A percentile compares a stretch with the other conserved stretches of the same genome.
Evolutionary conservation across 2,888 invertebrate genomes (phyloP).

Genomic region (Sipha maydis): DNA sequence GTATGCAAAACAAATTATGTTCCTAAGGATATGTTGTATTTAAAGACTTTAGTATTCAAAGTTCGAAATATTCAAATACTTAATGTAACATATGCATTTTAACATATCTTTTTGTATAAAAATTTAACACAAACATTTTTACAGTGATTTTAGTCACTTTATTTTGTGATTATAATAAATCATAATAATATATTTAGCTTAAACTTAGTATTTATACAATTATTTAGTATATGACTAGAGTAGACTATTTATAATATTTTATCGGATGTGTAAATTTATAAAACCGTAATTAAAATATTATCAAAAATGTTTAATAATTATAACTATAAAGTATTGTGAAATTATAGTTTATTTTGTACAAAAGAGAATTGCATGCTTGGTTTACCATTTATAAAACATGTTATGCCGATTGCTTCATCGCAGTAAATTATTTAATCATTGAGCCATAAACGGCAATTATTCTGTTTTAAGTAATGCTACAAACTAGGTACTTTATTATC

Average conservation of each 20-base stretch:
- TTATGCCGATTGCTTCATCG: slow-evolving; percentile 36
- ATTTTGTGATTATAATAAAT: too few relatives aligned
- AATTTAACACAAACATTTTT: too few relatives aligned
- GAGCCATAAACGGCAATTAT: slow-evolving; percentile 15
- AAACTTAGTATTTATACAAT: too few relatives aligned
- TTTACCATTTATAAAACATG: slow-evolving; percentile 42
- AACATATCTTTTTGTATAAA: too few relatives aligned
- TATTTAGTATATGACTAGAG: not conserved
- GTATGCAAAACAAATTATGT: too few relatives aligned
- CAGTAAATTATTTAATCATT: slow-evolving; percentile 10
- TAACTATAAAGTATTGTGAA: slow-evolving; percentile 16
- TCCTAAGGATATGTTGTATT: too few relatives aligned
- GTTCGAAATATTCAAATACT: too few relatives aligned
- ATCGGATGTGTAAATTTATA: not conserved
- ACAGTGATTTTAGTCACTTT: too few relatives aligned
- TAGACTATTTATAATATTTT: not conserved
- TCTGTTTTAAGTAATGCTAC: not conserved
- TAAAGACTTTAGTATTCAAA: too few relatives aligned
- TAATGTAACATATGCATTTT: too few relatives aligned
- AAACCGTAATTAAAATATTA: slow-evolving; percentile 3
- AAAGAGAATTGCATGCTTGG: slow-evolving; percentile 13
- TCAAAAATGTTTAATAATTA: not conserved
- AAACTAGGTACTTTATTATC: slow-evolving; percentile 8
- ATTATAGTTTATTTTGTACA: slow-evolving; percentile 8
- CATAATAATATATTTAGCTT: too few relatives aligned